A percentile compares a stretch with the other conserved stretches of the same genome.
These are phyloP conservation scores for Aurelia aurita complex sp. Pacific DNA, from an alignment of 30 jellyfish, hydroid and myxozoan species.

Conservation along the genomic window DNA sequence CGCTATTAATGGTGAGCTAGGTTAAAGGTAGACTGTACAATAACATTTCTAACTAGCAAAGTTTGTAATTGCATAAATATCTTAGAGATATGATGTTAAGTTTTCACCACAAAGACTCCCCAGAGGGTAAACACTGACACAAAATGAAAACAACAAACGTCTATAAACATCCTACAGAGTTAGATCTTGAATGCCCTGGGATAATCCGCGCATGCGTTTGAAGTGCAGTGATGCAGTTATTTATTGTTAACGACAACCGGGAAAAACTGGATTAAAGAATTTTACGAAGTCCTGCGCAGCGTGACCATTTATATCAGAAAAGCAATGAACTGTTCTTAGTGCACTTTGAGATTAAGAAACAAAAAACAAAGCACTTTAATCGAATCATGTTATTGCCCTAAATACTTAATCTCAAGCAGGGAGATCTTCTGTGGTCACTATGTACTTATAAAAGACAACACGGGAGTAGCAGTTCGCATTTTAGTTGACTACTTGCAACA, in stretches of 20 bases:
- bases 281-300: slow-evolving; percentile 63
- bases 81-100: slow-evolving; percentile 12
- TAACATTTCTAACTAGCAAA: no score
- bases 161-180: background rate
- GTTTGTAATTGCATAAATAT: no score
- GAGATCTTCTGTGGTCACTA: slow-evolving; percentile 58
- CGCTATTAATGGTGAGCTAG: no score
- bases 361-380: slow-evolving; percentile 53
- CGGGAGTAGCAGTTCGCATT: slow-evolving; percentile 21
- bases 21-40: no score
- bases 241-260: slow-evolving; percentile 58
- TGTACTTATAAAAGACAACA: slow-evolving; percentile 35
- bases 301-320: slow-evolving; percentile 52
- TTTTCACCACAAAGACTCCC: slow-evolving; percentile 46
- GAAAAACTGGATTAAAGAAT: slow-evolving; percentile 72
- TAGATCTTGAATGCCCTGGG: slow-evolving; percentile 17
- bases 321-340: slow-evolving; percentile 49
- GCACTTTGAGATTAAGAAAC: slow-evolving; percentile 42
- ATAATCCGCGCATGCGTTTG: slow-evolving; percentile 75
- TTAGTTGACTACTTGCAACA: background rate
- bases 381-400: slow-evolving; percentile 83
- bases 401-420: slow-evolving; percentile 75
- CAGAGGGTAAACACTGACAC: slow-evolving; percentile 19
- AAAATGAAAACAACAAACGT: background rate
- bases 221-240: slow-evolving; percentile 54